These are phyloP conservation scores for Pandemis heparana DNA, from an alignment of 2,888 invertebrate species.

Conservation along the genomic window DNA sequence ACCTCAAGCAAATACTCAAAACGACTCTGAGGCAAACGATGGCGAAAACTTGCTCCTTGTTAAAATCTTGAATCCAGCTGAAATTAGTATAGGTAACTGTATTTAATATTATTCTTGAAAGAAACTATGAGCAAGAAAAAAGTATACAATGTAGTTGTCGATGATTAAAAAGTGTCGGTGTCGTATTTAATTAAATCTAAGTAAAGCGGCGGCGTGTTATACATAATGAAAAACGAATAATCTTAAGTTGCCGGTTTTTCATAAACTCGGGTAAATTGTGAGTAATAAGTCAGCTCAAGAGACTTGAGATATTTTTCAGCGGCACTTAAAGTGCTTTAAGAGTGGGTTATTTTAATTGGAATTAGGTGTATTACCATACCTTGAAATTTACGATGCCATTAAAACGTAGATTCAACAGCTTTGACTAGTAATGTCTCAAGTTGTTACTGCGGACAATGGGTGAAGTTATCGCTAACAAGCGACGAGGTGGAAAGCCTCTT, in stretches of 20 bases:
- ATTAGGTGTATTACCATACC: conserved; percentile 3
- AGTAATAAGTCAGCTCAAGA: neutral
- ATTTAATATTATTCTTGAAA: neutral
- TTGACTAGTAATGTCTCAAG: conserved; percentile 24
- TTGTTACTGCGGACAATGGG: neutral
- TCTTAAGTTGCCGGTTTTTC: neutral
- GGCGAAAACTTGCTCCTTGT: neutral
- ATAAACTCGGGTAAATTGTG: neutral
- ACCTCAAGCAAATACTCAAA: neutral
- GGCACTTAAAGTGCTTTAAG: neutral
- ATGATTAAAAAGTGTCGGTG: neutral
- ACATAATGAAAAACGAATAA: neutral
- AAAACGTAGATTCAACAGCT: conserved; percentile 17
- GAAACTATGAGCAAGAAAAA: neutral
- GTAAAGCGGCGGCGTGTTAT: neutral
- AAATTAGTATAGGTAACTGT: conserved; percentile 14
- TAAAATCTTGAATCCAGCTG: neutral
- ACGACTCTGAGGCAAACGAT: neutral
- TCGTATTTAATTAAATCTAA: too few relatives aligned
- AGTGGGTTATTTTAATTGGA: neutral
- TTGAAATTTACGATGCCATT: conserved; percentile 9
- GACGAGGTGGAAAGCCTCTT: conserved; percentile 23
- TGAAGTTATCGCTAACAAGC: conserved; percentile 31
- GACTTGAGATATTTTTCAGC: neutral
- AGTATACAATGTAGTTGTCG: neutral